Base-by-base conservation (phyloP, 2,888 invertebrate genomes). In the Chaitophorus viminalis region DNA sequence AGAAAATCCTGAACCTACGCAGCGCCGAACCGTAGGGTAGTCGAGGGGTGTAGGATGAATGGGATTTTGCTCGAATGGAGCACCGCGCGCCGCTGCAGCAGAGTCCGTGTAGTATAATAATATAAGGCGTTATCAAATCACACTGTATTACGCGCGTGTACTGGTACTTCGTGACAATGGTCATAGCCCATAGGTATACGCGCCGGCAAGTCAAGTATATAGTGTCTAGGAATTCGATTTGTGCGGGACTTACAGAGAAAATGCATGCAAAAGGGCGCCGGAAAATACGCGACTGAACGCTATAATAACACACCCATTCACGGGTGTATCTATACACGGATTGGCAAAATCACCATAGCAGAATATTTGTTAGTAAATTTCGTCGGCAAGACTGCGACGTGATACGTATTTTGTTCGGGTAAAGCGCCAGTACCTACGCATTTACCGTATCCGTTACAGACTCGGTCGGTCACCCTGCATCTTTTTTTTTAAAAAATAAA, bases 41-140 rank as follows among this genome's bases (percentile, higher is more conserved):
- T 46, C 1, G 3, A 75, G 17, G 46, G 3, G 75, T 2, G n/a
- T 6, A 0, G 14, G 68, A 8, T 4, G 68, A 65, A 70, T 68
- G 8, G 2, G 52, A 72, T 33, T 54, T 82, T 33, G 82, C 72
- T 82, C 82, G 52, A 82, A 82, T 5, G 36, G n/a, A n/a, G 25
- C 36, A 39, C 36, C 36, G 36, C 6, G 2, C n/a, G 9, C n/a
- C n/a, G 9, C 68, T 6, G 21, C 11, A 52, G 4, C 52, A 52
- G n/a, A n/a, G 46, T 46, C 25, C 21, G 60, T 60, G 60, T 9
- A 60, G 60, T 25, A 60, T 60, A 60, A 1, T 54, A 52, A 6
- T 52, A 52, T 52, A 21, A 60, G 4, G 6, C 25, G 21, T 46
- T 46, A 46, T 46, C 46, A 14, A 46, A 46, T 46, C 46, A 46